These are phyloP conservation scores for Siniperca obscura DNA, from an alignment of 2,797 vertebrate species.

Conservation along the genomic window DNA sequence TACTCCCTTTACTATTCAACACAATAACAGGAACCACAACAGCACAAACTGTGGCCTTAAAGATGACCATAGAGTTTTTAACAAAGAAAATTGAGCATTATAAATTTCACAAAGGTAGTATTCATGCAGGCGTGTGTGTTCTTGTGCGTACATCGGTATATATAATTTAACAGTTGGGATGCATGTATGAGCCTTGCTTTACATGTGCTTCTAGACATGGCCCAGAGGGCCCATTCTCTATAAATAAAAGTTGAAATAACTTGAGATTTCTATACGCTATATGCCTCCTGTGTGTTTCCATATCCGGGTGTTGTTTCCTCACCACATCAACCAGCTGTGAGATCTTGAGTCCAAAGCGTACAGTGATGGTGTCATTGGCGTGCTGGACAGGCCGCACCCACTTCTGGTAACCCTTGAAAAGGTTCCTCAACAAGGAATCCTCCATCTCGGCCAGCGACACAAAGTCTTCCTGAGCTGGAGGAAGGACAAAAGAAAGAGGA, in stretches of 20 bases:
- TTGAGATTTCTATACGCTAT: neutral
- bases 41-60: neutral
- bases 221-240: neutral
- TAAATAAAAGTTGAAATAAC: neutral
- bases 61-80: neutral
- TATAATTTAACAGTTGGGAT: no score
- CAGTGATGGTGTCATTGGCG: slow-evolving; percentile 93
- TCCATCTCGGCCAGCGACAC: slow-evolving; percentile 90
- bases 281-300: slow-evolving; percentile 4
- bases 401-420: slow-evolving; percentile 95
- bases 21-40: no score
- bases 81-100: neutral
- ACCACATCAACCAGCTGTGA: slow-evolving; percentile 98
- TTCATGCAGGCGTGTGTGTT: neutral
- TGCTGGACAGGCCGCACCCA: slow-evolving; percentile 93
- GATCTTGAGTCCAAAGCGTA: slow-evolving; percentile 95
- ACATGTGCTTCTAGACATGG: neutral
- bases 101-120: neutral
- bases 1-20: neutral
- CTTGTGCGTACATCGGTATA: neutral
- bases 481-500: neutral
- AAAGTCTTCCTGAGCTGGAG: slow-evolving; percentile 81
- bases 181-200: no score
- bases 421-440: slow-evolving; percentile 88
- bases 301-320: slow-evolving; percentile 69